Evolutionary conservation across 1,140 invertebrate genomes (phyloP).

Genomic region (Antheraea pernyi): DNA sequence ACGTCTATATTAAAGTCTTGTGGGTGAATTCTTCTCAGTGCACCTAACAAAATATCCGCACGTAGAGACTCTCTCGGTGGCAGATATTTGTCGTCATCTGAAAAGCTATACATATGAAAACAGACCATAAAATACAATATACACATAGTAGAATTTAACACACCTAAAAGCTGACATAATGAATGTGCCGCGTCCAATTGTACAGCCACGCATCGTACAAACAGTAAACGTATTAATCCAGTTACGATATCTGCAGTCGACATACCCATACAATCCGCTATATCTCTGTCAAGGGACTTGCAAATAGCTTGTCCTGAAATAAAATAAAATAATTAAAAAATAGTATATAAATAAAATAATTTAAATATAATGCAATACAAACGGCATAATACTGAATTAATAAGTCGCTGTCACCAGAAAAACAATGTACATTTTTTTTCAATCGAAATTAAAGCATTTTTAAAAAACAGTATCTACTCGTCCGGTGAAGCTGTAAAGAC

Average conservation of each 20-base stretch:
- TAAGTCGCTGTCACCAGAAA: too few relatives aligned
- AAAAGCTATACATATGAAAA: slow-evolving; percentile 19
- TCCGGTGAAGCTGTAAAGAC: too few relatives aligned
- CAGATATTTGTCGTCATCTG: slow-evolving; percentile 73
- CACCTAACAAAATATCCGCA: slow-evolving; percentile 56
- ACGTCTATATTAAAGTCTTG: slow-evolving; percentile 63
- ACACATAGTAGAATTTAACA: slow-evolving; percentile 12
- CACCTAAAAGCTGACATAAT: slow-evolving; percentile 55
- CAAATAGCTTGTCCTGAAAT: slow-evolving; percentile 79
- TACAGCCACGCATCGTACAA: slow-evolving; percentile 60
- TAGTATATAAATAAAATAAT: background rate
- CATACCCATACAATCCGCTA: slow-evolving; percentile 78
- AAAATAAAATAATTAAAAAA: slow-evolving; percentile 14
- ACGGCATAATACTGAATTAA: too few relatives aligned
- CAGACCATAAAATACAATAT: background rate
- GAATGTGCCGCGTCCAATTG: slow-evolving; percentile 64
- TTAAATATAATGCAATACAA: too few relatives aligned
- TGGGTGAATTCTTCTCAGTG: slow-evolving; percentile 45
- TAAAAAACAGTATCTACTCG: too few relatives aligned
- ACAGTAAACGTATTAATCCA: slow-evolving; percentile 60
- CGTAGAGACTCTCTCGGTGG: slow-evolving; percentile 57
- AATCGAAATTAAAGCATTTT: too few relatives aligned
- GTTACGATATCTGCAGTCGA: slow-evolving; percentile 73
- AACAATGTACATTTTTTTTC: too few relatives aligned
- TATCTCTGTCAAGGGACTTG: slow-evolving; percentile 82